These are phyloP conservation scores for Boulengeromyrus knoepffleri DNA, from an alignment of 2,113 vertebrate species.

Conservation along the genomic window DNA sequence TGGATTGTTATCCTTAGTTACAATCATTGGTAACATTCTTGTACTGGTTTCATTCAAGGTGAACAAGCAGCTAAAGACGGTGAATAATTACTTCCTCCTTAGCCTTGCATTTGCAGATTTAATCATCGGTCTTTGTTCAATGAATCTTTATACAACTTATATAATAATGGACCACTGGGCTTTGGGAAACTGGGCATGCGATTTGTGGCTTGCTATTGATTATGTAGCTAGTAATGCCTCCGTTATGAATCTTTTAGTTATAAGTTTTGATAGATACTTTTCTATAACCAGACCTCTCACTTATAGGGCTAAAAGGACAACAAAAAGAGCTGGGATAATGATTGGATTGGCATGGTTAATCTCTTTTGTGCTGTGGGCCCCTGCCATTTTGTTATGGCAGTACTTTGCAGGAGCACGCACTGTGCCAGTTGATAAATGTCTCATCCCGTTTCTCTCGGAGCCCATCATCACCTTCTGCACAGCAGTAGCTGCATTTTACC, in stretches of 20 bases:
- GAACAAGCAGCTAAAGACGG: conserved; percentile 94
- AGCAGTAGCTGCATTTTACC: conserved; percentile 91
- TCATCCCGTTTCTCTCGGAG: conserved; percentile 84
- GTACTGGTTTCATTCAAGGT: conserved; percentile 95
- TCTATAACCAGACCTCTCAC: conserved; percentile 92
- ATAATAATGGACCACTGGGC: conserved; percentile 92
- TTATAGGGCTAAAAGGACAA: conserved; percentile 91
- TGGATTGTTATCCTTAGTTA: conserved; percentile 79
- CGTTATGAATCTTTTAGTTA: conserved; percentile 95
- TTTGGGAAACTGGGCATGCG: conserved; percentile 86
- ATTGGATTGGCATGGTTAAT: conserved; percentile 95
- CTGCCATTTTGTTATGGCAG: conserved; percentile 94
- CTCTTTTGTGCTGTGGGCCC: conserved; percentile 91
- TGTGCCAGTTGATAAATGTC: conserved; percentile 73
- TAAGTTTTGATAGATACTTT: conserved; percentile 96
- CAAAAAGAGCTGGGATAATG: conserved; percentile 86
- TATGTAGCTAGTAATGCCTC: conserved; percentile 96
- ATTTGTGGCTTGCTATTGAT: conserved; percentile 91
- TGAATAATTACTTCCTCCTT: conserved; percentile 94
- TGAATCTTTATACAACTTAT: conserved; percentile 92
- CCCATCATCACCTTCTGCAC: conserved; percentile 91
- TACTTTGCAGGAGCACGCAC: conserved; percentile 88
- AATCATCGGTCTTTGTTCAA: conserved; percentile 93
- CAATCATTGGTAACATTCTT: conserved; percentile 89
- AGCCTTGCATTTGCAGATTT: conserved; percentile 93